phyloP scores from a whole-genome alignment of 2,113 vertebrate genomes.

The Oncorhynchus tshawytscha region DNA sequence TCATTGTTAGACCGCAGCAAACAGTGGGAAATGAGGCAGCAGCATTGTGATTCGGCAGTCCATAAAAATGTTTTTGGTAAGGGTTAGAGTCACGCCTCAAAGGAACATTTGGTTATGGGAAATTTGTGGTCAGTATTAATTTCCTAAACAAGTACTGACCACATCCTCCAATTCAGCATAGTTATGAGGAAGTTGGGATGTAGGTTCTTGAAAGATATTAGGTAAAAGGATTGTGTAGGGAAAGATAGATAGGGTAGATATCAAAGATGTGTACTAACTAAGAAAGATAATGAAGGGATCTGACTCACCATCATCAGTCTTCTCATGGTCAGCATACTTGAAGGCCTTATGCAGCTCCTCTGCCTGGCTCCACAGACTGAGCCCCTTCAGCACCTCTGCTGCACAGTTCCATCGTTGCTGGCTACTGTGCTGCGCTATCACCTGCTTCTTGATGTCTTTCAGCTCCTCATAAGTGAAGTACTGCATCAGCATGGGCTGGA shows the following conservation, averaged over 20 bases:
- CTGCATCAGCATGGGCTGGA: slow-evolving; percentile 99
- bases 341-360: slow-evolving; percentile 91
- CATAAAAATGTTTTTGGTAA: background rate
- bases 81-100: background rate
- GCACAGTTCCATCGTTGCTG: slow-evolving; percentile 78
- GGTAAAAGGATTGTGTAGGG: no score
- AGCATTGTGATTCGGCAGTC: background rate
- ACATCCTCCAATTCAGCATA: background rate
- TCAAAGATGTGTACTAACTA: background rate
- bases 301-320: slow-evolving; percentile 81
- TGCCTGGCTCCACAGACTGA: slow-evolving; percentile 87
- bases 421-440: slow-evolving; percentile 92
- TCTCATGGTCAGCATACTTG: slow-evolving; percentile 94
- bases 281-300: background rate
- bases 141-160: background rate
- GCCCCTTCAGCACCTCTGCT: slow-evolving; percentile 82
- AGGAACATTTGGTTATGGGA: background rate
- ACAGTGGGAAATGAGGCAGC: background rate
- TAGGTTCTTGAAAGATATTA: background rate
- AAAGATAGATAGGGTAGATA: no score
- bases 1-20: background rate
- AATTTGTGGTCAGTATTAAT: background rate
- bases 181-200: background rate
- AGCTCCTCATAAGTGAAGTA: slow-evolving; percentile 97
- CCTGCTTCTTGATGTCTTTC: slow-evolving; percentile 97